phyloP scores from a whole-genome alignment of 2,113 vertebrate genomes.

The Brachyistius frenatus region DNA sequence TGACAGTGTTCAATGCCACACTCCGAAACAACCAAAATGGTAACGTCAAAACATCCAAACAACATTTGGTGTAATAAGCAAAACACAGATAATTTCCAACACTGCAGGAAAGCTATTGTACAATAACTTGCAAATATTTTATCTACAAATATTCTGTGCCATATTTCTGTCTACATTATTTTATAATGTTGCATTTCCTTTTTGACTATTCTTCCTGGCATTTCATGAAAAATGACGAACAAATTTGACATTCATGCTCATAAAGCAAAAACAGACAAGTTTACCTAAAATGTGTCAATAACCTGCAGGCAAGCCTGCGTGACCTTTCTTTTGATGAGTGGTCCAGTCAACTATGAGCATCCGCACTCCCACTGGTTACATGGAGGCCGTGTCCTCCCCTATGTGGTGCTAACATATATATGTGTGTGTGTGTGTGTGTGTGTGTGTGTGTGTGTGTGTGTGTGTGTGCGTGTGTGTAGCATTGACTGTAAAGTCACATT shows the following conservation, averaged over 20 bases:
- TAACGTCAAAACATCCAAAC: constrained; percentile 3
- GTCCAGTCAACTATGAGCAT: constrained; percentile 14
- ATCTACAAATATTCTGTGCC: neutral
- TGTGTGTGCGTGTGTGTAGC: neutral
- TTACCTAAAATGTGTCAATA: neutral
- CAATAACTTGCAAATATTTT: neutral
- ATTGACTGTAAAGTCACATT: constrained; percentile 67
- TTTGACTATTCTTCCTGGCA: neutral
- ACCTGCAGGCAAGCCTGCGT: neutral
- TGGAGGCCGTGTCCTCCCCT: constrained; percentile 31
- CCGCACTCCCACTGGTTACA: neutral
- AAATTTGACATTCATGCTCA: neutral
- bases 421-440: neutral
- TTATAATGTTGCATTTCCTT: neutral
- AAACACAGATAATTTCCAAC: neutral
- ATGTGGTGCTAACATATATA: constrained; percentile 10
- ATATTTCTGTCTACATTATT: neutral
- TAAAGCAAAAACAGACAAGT: neutral
- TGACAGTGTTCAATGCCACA: constrained; percentile 1
- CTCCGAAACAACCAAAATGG: neutral
- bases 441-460: too few relatives aligned
- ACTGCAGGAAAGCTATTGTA: neutral
- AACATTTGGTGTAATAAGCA: neutral
- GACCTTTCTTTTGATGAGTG: neutral
- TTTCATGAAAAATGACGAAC: neutral